Percentiles rank a stretch among this genome's conserved stretches.
Conservation (phyloP, 1,140 invertebrate species). For the Zaprionus africanus region DNA sequence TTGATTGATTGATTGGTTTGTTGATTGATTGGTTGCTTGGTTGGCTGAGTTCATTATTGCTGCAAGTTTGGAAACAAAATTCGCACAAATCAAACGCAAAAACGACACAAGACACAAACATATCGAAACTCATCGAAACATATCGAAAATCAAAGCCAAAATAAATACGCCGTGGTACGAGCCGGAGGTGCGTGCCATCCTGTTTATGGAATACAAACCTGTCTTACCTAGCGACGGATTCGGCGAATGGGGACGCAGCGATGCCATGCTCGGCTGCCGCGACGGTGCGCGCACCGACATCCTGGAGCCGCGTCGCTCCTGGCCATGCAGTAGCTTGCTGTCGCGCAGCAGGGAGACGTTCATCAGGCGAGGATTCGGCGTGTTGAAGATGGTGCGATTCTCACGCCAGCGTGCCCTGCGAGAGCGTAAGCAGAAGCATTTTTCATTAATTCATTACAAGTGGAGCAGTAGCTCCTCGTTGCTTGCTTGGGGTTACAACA, state of each 20-base stretch:
- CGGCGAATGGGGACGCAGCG: slow-evolving; percentile 91
- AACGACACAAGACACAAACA: slow-evolving; percentile 41
- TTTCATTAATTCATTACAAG: slow-evolving; percentile 35
- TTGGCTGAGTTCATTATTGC: slow-evolving; percentile 44
- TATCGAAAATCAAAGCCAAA: slow-evolving; percentile 42
- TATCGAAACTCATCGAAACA: neutral
- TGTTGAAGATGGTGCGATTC: slow-evolving; percentile 96
- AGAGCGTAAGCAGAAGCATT: neutral
- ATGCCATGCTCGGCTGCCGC: slow-evolving; percentile 92
- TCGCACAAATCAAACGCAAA: slow-evolving; percentile 46
- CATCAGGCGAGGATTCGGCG: slow-evolving; percentile 95
- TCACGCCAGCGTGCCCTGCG: slow-evolving; percentile 94
- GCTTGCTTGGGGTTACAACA: neutral
- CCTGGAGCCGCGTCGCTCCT: slow-evolving; percentile 90
- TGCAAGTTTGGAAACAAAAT: slow-evolving; percentile 51
- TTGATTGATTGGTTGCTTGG: slow-evolving; percentile 42
- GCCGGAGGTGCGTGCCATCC: slow-evolving; percentile 23
- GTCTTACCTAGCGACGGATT: slow-evolving; percentile 90
- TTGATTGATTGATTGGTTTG: slow-evolving; percentile 52
- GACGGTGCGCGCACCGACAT: slow-evolving; percentile 91
- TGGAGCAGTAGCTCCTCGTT: neutral
- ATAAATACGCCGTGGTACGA: slow-evolving; percentile 40
- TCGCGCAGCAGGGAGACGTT: slow-evolving; percentile 93
- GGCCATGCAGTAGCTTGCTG: slow-evolving; percentile 91
- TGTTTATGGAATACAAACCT: slow-evolving; percentile 82